These are phyloP conservation scores for Malurus cyaneus DNA, from an alignment of 2,113 vertebrate genomes.

Conservation along the genomic window DNA sequence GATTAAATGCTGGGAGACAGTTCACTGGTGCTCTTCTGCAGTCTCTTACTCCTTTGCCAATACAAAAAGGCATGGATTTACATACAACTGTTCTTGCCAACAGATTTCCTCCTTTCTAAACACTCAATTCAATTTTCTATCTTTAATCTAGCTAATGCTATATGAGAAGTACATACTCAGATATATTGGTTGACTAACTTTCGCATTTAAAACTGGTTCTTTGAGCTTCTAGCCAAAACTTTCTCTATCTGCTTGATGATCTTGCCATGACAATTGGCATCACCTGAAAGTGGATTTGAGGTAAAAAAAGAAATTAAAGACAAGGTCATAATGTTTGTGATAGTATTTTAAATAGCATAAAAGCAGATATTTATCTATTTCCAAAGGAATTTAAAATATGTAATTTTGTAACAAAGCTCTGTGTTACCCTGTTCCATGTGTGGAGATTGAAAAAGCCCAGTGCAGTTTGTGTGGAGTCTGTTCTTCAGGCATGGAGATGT, in stretches of 20 bases:
- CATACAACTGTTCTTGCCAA: background rate
- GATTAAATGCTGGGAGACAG: background rate
- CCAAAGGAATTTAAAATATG: background rate
- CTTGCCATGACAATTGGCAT: background rate
- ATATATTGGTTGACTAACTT: background rate
- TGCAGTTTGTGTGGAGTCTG: background rate
- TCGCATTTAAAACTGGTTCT: background rate
- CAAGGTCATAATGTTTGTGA: background rate
- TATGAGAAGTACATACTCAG: background rate
- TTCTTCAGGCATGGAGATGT: background rate
- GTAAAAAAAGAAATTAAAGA: background rate
- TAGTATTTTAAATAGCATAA: background rate
- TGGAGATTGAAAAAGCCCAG: background rate
- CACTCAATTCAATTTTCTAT: background rate
- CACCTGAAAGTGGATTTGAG: background rate
- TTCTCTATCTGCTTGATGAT: background rate
- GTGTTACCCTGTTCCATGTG: accelerated
- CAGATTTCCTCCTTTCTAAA: background rate
- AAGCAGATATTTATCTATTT: background rate
- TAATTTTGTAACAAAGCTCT: background rate
- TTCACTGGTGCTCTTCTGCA: background rate
- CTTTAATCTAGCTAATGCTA: background rate
- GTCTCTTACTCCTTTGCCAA: background rate
- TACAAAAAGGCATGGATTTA: background rate
- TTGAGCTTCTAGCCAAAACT: background rate